A percentile compares a stretch with the other conserved stretches of the same genome.
Conservation (phyloP, 2,888 invertebrate genomes). For the Tridacna gigas region DNA sequence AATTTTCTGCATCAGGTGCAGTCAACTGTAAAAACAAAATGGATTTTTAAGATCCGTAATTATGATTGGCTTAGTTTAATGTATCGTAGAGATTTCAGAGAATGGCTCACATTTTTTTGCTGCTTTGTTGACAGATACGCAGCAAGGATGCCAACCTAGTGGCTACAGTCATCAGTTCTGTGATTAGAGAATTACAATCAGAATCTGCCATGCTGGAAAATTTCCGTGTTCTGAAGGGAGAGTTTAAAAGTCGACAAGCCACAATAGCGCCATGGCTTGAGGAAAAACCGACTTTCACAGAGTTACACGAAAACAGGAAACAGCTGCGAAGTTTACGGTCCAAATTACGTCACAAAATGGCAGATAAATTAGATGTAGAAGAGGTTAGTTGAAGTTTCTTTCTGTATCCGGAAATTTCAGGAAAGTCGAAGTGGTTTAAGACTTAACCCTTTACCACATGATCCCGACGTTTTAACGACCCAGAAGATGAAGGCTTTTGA, state of each 20-base stretch:
- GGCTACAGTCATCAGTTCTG: slow-evolving; percentile 72
- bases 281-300: slow-evolving; percentile 69
- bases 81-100: no score
- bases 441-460: no score
- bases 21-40: no score
- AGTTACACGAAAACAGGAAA: slow-evolving; percentile 72
- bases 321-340: slow-evolving; percentile 76
- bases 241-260: slow-evolving; percentile 69
- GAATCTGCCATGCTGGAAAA: slow-evolving; percentile 73
- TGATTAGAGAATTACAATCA: slow-evolving; percentile 70
- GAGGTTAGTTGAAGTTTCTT: slow-evolving; percentile 68
- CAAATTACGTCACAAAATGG: slow-evolving; percentile 79
- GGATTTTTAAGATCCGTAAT: no score
- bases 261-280: slow-evolving; percentile 78
- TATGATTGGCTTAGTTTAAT: no score
- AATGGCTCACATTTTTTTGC: no score
- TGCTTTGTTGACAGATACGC: slow-evolving; percentile 66
- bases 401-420: no score
- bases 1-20: no score
- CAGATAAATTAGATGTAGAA: slow-evolving; percentile 80
- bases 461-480: no score
- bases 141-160: slow-evolving; percentile 72
- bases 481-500: no score
- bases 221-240: slow-evolving; percentile 64
- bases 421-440: no score